Conservation (phyloP, 2,888 invertebrate genomes). For the Eilema sororculum region DNA sequence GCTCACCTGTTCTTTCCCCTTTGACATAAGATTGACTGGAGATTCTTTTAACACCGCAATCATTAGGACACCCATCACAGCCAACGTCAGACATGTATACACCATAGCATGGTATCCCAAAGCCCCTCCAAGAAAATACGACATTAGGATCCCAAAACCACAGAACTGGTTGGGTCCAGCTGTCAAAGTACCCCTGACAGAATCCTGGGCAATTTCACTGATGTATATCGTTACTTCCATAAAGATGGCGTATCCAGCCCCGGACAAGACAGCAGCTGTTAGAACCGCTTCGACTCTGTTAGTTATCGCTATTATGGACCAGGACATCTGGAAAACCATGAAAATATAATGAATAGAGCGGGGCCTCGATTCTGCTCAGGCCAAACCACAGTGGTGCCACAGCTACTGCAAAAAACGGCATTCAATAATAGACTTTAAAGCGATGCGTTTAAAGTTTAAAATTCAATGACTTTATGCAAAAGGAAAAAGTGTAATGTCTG, state of each 20-base stretch:
- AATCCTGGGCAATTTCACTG: slow-evolving; percentile 73
- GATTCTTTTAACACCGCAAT: slow-evolving; percentile 66
- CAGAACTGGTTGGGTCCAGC: slow-evolving; percentile 66
- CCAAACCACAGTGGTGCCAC: too few relatives aligned
- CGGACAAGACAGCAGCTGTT: slow-evolving; percentile 64
- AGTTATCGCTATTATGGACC: slow-evolving; percentile 61
- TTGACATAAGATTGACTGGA: slow-evolving; percentile 68
- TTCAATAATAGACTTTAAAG: too few relatives aligned
- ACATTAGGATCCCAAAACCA: slow-evolving; percentile 67
- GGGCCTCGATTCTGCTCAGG: too few relatives aligned
- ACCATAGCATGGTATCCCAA: slow-evolving; percentile 65
- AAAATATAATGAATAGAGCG: too few relatives aligned
- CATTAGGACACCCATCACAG: slow-evolving; percentile 53
- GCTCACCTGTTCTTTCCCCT: slow-evolving; percentile 65
- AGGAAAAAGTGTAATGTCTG: too few relatives aligned
- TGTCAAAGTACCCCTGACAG: slow-evolving; percentile 71
- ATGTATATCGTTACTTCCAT: slow-evolving; percentile 67
- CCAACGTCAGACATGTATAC: slow-evolving; percentile 60
- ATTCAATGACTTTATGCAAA: too few relatives aligned
- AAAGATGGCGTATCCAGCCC: slow-evolving; percentile 62
- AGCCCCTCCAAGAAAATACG: slow-evolving; percentile 69
- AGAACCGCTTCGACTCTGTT: slow-evolving; percentile 66
- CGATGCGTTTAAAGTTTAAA: too few relatives aligned
- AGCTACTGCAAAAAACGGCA: too few relatives aligned
- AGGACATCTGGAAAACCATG: slow-evolving; percentile 61